Conservation (phyloP, 2,888 invertebrate species). For the Hipparchia semele region DNA sequence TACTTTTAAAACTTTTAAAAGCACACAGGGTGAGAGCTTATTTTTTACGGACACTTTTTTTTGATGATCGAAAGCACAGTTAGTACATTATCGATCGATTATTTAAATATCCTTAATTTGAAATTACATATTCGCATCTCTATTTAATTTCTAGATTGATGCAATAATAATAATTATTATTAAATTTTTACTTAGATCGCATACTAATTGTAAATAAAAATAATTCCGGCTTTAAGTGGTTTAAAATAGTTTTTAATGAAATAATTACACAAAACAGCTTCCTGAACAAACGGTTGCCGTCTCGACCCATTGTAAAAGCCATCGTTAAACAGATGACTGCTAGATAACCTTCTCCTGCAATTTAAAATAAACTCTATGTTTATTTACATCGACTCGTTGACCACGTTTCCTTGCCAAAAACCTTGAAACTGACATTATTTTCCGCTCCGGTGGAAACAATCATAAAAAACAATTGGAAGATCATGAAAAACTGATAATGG, state of each 20-base stretch:
- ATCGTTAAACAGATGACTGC: constrained; percentile 27
- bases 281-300: constrained; percentile 6
- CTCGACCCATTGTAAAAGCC: constrained; percentile 20
- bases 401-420: constrained; percentile 44
- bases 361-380: constrained; percentile 38
- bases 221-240: background rate
- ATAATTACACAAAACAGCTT: background rate
- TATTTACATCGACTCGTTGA: constrained; percentile 38
- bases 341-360: constrained; percentile 36
- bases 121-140: no score
- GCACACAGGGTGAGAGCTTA: no score
- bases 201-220: background rate
- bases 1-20: background rate
- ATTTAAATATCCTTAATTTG: no score
- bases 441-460: constrained; percentile 34
- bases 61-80: no score
- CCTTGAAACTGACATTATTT: constrained; percentile 43
- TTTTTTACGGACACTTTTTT: no score
- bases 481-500: constrained; percentile 21
- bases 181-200: background rate
- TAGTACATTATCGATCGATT: no score
- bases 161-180: no score
- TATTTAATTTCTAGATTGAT: no score
- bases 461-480: constrained; percentile 28
- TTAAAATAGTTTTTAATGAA: background rate